Percentiles rank a stretch among this genome's conserved stretches.
phyloP scores from a whole-genome alignment of 2,113 vertebrate genomes.

The Bagarius yarrelli region DNA sequence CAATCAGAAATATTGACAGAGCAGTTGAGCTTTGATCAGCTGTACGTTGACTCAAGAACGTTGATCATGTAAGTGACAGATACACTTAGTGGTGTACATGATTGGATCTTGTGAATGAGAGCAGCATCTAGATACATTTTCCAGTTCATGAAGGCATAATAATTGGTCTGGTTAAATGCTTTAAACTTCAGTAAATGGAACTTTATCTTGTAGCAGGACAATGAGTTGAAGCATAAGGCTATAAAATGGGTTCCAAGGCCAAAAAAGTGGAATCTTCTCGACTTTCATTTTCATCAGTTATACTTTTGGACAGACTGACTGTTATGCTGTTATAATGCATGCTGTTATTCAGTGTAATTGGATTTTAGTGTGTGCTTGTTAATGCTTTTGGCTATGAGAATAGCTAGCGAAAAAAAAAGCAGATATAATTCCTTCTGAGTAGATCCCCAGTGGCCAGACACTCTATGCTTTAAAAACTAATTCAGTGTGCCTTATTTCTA shows the following conservation, averaged over 20 bases:
- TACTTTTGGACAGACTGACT: conserved; percentile 25
- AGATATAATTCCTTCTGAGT: conserved; percentile 36
- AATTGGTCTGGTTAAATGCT: not conserved
- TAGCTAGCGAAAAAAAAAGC: conserved; percentile 28
- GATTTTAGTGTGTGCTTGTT: conserved; percentile 35
- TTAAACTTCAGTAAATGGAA: conserved; percentile 2
- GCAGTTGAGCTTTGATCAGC: not conserved
- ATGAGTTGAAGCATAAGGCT: not conserved
- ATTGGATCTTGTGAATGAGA: not conserved
- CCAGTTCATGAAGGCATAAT: not conserved
- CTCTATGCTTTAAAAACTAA: conserved; percentile 44
- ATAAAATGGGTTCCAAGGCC: not conserved
- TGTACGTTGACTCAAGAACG: not conserved
- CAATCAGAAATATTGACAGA: not conserved
- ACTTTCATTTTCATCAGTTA: conserved; percentile 37
- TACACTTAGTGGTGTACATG: not conserved
- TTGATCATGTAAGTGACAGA: not conserved
- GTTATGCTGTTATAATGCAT: conserved; percentile 31
- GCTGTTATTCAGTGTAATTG: conserved; percentile 37
- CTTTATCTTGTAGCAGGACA: conserved; percentile 8
- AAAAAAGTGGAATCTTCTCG: conserved; percentile 5
- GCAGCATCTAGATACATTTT: not conserved
- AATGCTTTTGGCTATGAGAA: conserved; percentile 33
- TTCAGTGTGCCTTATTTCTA: conserved; percentile 42
- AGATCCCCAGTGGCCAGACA: conserved; percentile 44